A percentile compares a stretch with the other conserved stretches of the same genome.
These are phyloP conservation scores for Cyclina sinensis DNA, from an alignment of 1,140 invertebrate species.

Conservation along the genomic window DNA sequence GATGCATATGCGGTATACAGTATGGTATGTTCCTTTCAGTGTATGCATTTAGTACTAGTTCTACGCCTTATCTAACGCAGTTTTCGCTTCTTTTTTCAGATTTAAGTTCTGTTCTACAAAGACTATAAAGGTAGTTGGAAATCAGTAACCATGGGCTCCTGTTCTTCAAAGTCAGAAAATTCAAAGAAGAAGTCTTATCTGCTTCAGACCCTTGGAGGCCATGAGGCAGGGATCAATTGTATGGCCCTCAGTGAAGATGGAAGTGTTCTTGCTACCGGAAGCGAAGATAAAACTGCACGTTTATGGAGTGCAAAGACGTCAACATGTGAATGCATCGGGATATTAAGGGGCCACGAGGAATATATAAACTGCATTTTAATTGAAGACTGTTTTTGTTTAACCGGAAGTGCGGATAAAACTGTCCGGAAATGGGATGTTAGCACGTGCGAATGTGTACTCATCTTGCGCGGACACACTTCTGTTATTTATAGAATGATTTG, in stretches of 20 bases:
- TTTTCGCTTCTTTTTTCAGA: not conserved
- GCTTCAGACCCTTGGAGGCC: slow-evolving; percentile 84
- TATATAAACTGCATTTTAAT: slow-evolving; percentile 88
- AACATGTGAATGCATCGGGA: slow-evolving; percentile 88
- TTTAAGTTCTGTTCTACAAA: not conserved
- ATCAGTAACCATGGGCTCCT: slow-evolving; percentile 79
- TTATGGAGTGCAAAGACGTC: slow-evolving; percentile 88
- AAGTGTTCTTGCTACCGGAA: slow-evolving; percentile 88
- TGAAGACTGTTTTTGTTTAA: slow-evolving; percentile 88
- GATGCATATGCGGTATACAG: too few relatives aligned
- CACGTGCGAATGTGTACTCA: slow-evolving; percentile 87
- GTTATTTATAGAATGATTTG: slow-evolving; percentile 88
- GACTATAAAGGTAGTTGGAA: not conserved
- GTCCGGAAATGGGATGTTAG: slow-evolving; percentile 89
- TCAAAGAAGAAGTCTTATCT: slow-evolving; percentile 75
- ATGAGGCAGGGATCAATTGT: slow-evolving; percentile 88
- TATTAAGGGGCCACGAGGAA: slow-evolving; percentile 87
- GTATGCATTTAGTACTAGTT: too few relatives aligned
- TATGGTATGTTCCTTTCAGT: too few relatives aligned
- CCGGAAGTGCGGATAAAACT: slow-evolving; percentile 88
- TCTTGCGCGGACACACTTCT: slow-evolving; percentile 87
- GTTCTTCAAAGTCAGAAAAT: slow-evolving; percentile 79
- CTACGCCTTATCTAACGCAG: too few relatives aligned
- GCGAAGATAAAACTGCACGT: slow-evolving; percentile 88
- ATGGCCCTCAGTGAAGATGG: slow-evolving; percentile 88